Evolutionary conservation across 2,113 vertebrate species (phyloP), one percentile per base, ranked within the genome.

Genomic region (Cephalopterus ornatus): DNA sequence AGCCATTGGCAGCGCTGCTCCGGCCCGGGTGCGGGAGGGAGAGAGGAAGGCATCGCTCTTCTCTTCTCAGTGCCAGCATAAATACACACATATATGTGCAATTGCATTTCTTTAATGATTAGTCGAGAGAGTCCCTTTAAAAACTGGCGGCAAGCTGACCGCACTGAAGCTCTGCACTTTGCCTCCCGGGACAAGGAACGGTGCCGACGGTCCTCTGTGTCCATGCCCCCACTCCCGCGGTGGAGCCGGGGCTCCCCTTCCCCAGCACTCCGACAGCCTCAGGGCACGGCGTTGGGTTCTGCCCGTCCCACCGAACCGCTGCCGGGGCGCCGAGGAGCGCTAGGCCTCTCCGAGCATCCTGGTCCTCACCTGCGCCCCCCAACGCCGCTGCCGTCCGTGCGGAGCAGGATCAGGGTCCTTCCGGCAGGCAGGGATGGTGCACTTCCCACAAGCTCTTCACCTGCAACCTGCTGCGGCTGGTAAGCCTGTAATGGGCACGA

Each of bases 331-430:
- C 16, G 33, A 66, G 53, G 28, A 0, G 6, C 9, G 15, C 89
- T 94, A 96, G 95, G 95, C 95, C 95, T 49, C 90, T 89, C 47
- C 23, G 33, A 21, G 7, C 22, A 33, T 16, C 62, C 76, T 9
- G 56, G 3, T 14, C 76, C 50, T 44, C 92, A 94, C 85, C 91
- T 93, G 85, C 24, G 46, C 4, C 35, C 80, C 55, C 14, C 85
- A 66, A 7, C 6, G 10, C 67, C 24, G 8, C 30, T 59, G 46
- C 42, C 12, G 7, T 11, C 42, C 59, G 14, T 62, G 46, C 5
- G 72, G 85, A 53, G 44, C 50, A 8, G 67, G 6, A 24, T 2
- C 18, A 2, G 68, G 37, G 13, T 2, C 35, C 9, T 27, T 9
- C 23, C 35, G 20, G 32, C 53, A 61, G 11, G 37, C 13, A 15